Evolutionary conservation across 2,888 invertebrate genomes (phyloP), one percentile per base, ranked within the genome.

Genomic region (Crocallis elinguaria): DNA sequence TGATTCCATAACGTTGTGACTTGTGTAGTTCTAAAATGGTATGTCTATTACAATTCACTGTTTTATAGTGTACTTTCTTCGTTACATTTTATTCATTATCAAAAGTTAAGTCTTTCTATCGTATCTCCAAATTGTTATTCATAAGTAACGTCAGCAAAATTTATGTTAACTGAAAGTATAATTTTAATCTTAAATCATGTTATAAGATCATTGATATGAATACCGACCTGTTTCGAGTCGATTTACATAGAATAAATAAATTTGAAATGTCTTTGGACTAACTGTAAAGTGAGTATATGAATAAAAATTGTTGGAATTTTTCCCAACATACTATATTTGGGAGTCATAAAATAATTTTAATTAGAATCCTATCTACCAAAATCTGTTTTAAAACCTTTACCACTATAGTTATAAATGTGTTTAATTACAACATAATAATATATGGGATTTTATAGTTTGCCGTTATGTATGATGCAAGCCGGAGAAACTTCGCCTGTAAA

Each of bases 391-490:
- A 9, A 32, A 29, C 12, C 16, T 2, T 48, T 12, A 2, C 3
- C 21, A 21, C n/a, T 12, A 8, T 39, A 39, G n/a, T 42, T 21
- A 13, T 9, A 32, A 30, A 21, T 42, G 42, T 30, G 25, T 6
- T 13, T 9, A 21, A 32, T n/a, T n/a, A n/a, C n/a, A n/a, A n/a
- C n/a, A n/a, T n/a, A n/a, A n/a, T n/a, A n/a, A n/a, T n/a, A n/a
- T n/a, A 38, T 38, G 6, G 5, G n/a, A 17, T 55, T 42, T 62
- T 37, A 51, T 41, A 29, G 42, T 17, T 35, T 44, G 56, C 57
- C 43, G 25, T 62, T 62, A 59, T 55, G 56, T 62, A 59, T 55
- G 56, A 66, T 67, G 66, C 53, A 66, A 69, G 54, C 41, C 41
- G 38, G 60, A 56, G 60, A 60, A 63, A 69, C 62, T 61, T 56